Evolutionary conservation across 2,888 invertebrate species (phyloP).

Genomic region (Nephrotoma flavescens): DNA sequence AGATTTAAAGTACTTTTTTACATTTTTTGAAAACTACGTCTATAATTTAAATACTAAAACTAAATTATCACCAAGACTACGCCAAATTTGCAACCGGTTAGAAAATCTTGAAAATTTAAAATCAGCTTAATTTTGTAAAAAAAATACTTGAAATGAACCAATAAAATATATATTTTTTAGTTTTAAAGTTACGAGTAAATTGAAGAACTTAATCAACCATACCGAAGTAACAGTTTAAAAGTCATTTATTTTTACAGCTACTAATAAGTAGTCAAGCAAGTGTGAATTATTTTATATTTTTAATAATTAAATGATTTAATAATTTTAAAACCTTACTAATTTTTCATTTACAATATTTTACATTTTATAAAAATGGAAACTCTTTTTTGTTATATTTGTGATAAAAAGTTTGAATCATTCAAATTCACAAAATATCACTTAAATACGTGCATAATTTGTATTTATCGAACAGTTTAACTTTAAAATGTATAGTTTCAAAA

Average conservation of each 20-base stretch:
- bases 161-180: background rate
- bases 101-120: background rate
- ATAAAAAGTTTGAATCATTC: background rate
- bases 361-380: background rate
- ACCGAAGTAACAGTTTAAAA: too few relatives aligned
- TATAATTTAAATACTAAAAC: background rate
- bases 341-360: background rate
- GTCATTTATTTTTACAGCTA: too few relatives aligned
- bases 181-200: background rate
- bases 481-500: background rate
- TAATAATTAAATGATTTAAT: background rate
- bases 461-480: background rate
- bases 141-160: background rate
- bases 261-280: too few relatives aligned
- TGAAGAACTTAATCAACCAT: background rate
- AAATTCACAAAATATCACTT: background rate
- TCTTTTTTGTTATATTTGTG: background rate
- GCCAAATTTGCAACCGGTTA: background rate
- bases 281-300: background rate
- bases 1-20: background rate
- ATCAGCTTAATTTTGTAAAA: background rate
- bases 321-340: too few relatives aligned
- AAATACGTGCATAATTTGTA: background rate
- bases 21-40: background rate
- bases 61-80: background rate